phyloP scores from a whole-genome alignment of 2,113 vertebrate species.

The Cisticola juncidis region DNA sequence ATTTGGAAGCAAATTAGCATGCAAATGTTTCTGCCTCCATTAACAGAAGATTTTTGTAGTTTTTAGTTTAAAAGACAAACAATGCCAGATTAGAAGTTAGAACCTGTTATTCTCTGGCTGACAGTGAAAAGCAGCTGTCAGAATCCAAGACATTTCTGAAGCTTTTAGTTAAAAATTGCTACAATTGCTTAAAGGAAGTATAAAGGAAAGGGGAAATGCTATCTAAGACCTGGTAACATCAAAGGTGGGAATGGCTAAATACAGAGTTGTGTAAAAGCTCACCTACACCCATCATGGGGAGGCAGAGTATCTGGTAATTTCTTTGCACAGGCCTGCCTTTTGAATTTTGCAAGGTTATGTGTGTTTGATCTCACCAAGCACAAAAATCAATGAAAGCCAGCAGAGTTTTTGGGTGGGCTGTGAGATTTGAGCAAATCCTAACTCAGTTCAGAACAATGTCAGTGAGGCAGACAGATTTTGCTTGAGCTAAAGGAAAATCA shows the following conservation, averaged over 20 bases:
- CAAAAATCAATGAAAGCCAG: background rate
- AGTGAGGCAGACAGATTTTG: background rate
- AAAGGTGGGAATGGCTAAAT: background rate
- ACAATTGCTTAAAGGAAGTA: background rate
- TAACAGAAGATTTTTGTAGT: background rate
- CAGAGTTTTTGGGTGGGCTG: background rate
- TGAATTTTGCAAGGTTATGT: background rate
- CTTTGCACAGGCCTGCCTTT: background rate
- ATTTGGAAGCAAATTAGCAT: background rate
- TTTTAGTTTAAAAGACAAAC: slow-evolving; percentile 10
- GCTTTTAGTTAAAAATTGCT: background rate
- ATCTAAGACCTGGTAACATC: background rate
- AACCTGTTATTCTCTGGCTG: background rate
- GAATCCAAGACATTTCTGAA: background rate
- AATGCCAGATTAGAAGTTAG: background rate
- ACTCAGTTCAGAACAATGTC: background rate
- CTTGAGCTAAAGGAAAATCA: background rate
- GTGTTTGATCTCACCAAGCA: background rate
- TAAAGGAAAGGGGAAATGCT: background rate
- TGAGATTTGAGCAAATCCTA: background rate
- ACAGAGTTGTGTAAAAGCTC: background rate
- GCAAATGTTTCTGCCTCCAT: background rate
- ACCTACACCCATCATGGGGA: background rate
- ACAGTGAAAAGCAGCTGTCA: background rate
- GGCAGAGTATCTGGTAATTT: background rate